A percentile compares a stretch with the other conserved stretches of the same genome.
phyloP scores from a whole-genome alignment of 2,797 vertebrate species.

The Cynopterus sphinx region DNA sequence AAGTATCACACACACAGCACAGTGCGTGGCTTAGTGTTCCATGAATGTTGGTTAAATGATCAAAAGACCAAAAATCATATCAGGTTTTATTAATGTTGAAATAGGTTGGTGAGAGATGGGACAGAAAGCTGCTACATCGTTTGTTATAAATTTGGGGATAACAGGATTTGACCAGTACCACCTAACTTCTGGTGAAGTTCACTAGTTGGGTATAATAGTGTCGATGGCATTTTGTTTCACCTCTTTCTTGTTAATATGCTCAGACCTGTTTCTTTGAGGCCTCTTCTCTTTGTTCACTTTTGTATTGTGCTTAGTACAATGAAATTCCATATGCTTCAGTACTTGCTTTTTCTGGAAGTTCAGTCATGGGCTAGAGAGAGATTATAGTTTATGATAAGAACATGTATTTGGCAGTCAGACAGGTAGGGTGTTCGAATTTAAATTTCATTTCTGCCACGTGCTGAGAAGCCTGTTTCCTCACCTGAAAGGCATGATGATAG shows the following conservation, averaged over 20 bases:
- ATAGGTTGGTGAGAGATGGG: background rate
- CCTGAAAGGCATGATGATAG: background rate
- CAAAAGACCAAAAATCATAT: background rate
- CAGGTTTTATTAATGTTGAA: constrained; percentile 20
- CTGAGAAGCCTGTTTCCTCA: background rate
- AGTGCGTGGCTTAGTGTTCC: background rate
- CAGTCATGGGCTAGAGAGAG: background rate
- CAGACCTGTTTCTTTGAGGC: background rate
- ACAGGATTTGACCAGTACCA: background rate
- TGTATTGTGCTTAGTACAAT: background rate
- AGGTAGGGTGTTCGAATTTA: background rate
- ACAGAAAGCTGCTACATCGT: background rate
- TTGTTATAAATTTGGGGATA: background rate
- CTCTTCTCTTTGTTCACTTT: background rate
- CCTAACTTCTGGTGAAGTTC: background rate
- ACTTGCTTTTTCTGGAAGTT: background rate
- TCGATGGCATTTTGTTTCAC: background rate
- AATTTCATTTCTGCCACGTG: background rate
- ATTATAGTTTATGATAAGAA: background rate
- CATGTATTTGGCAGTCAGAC: background rate
- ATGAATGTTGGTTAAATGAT: background rate
- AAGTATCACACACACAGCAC: background rate
- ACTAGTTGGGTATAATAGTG: background rate
- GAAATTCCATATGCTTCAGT: background rate
- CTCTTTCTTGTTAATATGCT: background rate